Evolutionary conservation across 2,113 vertebrate genomes (phyloP).

Genomic region (Tupaia tana): DNA sequence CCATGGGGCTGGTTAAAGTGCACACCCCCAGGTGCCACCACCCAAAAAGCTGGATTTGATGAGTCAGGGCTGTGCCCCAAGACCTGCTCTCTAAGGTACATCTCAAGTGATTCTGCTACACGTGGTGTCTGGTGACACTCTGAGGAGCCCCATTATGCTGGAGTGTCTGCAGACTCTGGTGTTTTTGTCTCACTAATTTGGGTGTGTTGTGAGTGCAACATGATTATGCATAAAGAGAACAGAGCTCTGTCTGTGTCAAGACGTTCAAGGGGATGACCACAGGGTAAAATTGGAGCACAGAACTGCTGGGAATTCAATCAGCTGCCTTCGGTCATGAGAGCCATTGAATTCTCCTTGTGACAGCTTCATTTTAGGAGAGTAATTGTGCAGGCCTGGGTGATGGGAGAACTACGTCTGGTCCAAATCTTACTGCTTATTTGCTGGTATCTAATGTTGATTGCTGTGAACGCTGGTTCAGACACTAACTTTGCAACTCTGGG

Average conservation of each 20-base stretch:
- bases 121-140: neutral
- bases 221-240: constrained; percentile 20
- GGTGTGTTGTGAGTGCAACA: neutral
- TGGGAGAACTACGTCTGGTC: neutral
- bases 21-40: neutral
- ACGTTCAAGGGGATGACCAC: neutral
- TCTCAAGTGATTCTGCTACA: neutral
- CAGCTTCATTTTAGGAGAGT: neutral
- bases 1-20: neutral
- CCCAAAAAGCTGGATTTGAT: neutral
- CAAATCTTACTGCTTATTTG: neutral
- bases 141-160: neutral
- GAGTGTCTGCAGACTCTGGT: neutral
- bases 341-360: neutral
- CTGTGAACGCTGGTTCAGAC: neutral
- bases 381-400: neutral
- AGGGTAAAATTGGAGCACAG: neutral
- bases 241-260: constrained; percentile 60
- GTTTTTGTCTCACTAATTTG: neutral
- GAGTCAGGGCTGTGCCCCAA: neutral
- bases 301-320: neutral
- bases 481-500: neutral
- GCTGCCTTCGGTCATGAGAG: constrained; percentile 38
- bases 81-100: neutral
- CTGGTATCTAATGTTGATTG: neutral